Conservation (phyloP, 2,888 invertebrate genomes). For the Polyommatus icarus region DNA sequence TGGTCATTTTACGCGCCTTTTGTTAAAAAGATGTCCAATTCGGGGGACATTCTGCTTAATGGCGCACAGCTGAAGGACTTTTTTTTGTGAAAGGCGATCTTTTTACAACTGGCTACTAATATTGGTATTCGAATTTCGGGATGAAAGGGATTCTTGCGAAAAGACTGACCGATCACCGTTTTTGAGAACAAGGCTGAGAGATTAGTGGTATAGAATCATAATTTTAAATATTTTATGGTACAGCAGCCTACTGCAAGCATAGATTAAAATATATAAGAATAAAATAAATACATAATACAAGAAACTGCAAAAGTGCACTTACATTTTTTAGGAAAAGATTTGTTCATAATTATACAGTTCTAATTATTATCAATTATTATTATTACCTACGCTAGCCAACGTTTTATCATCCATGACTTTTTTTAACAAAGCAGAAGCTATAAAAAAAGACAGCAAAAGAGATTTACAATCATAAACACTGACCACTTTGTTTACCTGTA, state of each 20-base stretch:
- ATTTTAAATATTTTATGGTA: background rate
- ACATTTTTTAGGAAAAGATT: too few species aligned
- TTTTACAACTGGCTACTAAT: conserved; percentile 23
- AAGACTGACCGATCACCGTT: background rate
- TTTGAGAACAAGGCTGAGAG: background rate
- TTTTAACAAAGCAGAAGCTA: too few species aligned
- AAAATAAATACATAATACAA: too few species aligned
- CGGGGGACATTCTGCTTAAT: conserved; percentile 68
- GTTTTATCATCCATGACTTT: too few species aligned
- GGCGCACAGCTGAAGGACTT: conserved; percentile 64
- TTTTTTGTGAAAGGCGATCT: conserved; percentile 34
- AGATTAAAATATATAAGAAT: too few species aligned
- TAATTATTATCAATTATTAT: too few species aligned
- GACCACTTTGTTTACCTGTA: conserved; percentile 14
- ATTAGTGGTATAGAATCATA: background rate
- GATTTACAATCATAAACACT: background rate
- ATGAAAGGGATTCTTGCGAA: background rate
- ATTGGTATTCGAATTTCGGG: conserved; percentile 10
- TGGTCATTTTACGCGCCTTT: conserved; percentile 70
- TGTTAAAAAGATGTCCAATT: conserved; percentile 72
- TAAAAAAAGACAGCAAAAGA: background rate
- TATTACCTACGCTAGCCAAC: too few species aligned
- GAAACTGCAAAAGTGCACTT: too few species aligned
- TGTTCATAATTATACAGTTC: too few species aligned
- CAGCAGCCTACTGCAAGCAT: too few species aligned